These are phyloP conservation scores for Lordiphosa fenestrarum DNA, from an alignment of 2,888 invertebrate species.

Conservation along the genomic window DNA sequence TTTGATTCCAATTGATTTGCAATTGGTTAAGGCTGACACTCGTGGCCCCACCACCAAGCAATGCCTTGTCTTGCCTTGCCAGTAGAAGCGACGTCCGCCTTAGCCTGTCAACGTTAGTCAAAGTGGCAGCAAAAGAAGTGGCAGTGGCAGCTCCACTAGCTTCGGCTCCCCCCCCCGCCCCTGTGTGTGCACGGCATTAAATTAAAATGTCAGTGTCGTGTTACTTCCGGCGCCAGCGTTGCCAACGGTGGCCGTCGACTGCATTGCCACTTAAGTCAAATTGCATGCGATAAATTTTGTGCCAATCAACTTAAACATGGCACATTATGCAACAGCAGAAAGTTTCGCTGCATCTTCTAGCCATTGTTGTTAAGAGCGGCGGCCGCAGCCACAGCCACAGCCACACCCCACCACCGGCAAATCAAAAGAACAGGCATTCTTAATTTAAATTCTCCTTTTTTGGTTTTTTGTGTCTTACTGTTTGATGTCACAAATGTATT, in stretches of 20 bases:
- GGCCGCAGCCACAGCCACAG: neutral
- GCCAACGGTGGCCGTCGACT: slow-evolving; percentile 43
- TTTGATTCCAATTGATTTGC: neutral
- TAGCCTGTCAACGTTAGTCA: slow-evolving; percentile 32
- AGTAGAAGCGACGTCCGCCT: neutral
- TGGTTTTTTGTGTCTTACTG: slow-evolving; percentile 9
- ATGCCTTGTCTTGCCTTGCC: too few species aligned
- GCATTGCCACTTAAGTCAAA: slow-evolving; percentile 66
- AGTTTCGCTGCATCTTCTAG: slow-evolving; percentile 15
- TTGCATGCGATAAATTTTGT: slow-evolving; percentile 72
- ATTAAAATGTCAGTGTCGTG: slow-evolving; percentile 74
- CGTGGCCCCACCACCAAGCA: neutral
- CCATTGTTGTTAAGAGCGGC: slow-evolving; percentile 12
- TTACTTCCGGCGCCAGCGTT: slow-evolving; percentile 68
- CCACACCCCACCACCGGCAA: slow-evolving; percentile 5
- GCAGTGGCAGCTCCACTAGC: slow-evolving; percentile 11
- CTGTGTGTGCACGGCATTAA: slow-evolving; percentile 60
- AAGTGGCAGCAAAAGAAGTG: slow-evolving; percentile 26
- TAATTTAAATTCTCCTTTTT: slow-evolving; percentile 44
- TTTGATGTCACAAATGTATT: slow-evolving; percentile 27
- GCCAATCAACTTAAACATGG: slow-evolving; percentile 66
- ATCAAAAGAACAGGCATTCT: slow-evolving; percentile 37
- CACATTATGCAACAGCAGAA: slow-evolving; percentile 56
- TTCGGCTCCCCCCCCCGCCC: neutral
- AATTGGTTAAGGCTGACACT: slow-evolving; percentile 3